These are phyloP conservation scores for Danio albolineatus DNA, from an alignment of 2,797 vertebrate species.

Conservation along the genomic window DNA sequence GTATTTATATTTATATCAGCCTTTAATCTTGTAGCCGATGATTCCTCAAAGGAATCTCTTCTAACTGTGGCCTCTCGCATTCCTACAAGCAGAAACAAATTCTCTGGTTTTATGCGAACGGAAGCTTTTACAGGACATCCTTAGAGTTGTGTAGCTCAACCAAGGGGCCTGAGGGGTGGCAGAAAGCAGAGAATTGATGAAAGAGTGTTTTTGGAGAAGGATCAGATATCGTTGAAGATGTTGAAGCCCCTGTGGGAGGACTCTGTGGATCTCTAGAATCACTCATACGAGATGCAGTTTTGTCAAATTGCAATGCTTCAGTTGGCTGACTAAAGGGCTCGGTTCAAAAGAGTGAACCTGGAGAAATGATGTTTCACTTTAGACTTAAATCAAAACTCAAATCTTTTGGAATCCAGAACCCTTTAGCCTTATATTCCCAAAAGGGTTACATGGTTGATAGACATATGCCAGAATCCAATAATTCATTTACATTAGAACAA, in stretches of 20 bases:
- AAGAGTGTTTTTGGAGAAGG: conserved; percentile 39
- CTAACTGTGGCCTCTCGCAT: not conserved
- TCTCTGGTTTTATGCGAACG: conserved; percentile 11
- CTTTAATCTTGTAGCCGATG: conserved; percentile 28
- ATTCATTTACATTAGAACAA: too few species aligned
- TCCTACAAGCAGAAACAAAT: not conserved
- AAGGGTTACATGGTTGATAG: too few species aligned
- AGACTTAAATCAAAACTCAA: conserved; percentile 19
- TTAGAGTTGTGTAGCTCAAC: conserved; percentile 17
- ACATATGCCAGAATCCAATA: too few species aligned
- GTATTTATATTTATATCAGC: conserved; percentile 30
- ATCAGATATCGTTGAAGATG: conserved; percentile 52
- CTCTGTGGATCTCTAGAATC: conserved; percentile 41
- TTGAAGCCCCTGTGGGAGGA: conserved; percentile 43
- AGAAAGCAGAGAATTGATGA: conserved; percentile 34
- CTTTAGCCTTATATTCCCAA: conserved; percentile 12
- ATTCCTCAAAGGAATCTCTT: conserved; percentile 24
- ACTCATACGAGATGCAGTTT: conserved; percentile 46
- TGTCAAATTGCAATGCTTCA: conserved; percentile 48
- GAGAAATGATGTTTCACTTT: not conserved
- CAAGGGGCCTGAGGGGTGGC: conserved; percentile 22
- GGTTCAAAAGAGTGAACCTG: not conserved
- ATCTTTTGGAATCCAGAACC: conserved; percentile 26
- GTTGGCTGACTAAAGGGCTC: conserved; percentile 36
- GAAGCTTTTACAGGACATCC: conserved; percentile 33